Evolutionary conservation across 2,113 vertebrate genomes (phyloP).

Genomic region (Rattus rattus): DNA sequence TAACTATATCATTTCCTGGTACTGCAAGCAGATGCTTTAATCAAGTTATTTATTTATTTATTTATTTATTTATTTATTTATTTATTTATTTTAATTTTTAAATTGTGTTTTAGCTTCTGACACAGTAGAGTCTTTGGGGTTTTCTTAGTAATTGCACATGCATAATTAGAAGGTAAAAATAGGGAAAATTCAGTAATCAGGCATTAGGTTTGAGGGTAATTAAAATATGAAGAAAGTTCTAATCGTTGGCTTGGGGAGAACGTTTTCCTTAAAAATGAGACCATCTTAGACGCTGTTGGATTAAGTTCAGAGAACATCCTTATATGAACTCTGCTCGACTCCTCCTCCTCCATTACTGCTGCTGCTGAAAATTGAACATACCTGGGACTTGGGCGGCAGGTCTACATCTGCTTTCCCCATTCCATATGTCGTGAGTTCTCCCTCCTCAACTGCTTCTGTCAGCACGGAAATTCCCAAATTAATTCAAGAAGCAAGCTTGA

Average conservation of each 20-base stretch:
- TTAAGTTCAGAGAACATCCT: slow-evolving; percentile 54
- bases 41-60: background rate
- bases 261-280: slow-evolving; percentile 70
- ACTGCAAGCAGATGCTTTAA: background rate
- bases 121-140: background rate
- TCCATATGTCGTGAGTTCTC: background rate
- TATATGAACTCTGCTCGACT: background rate
- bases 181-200: slow-evolving; percentile 38
- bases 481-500: slow-evolving; percentile 64
- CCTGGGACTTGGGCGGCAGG: background rate
- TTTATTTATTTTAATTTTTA: background rate
- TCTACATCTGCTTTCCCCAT: slow-evolving; percentile 56
- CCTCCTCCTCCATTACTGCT: background rate
- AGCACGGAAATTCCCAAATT: slow-evolving; percentile 66
- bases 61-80: background rate
- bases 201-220: slow-evolving; percentile 32
- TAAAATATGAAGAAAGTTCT: slow-evolving; percentile 63
- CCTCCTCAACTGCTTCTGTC: slow-evolving; percentile 58
- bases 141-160: slow-evolving; percentile 25
- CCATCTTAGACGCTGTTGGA: slow-evolving; percentile 55
- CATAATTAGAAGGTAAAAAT: slow-evolving; percentile 53
- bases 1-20: slow-evolving; percentile 43
- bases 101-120: background rate
- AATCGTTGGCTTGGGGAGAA: slow-evolving; percentile 23
- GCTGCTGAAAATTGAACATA: slow-evolving; percentile 47